A percentile compares a stretch with the other conserved stretches of the same genome.
Conservation (phyloP, 1,140 invertebrate species). For the Galleria mellonella region DNA sequence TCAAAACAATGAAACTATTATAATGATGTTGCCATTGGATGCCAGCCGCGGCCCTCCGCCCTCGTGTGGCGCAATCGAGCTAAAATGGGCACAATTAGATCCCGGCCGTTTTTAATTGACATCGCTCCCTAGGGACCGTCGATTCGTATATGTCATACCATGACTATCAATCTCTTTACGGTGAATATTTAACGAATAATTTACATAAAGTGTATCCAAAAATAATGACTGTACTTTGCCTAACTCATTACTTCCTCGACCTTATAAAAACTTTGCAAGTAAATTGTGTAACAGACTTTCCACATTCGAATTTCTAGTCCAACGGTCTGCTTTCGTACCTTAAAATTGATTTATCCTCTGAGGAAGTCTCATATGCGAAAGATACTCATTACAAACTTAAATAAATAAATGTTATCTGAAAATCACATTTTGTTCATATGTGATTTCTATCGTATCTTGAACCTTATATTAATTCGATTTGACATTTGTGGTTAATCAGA, state of each 20-base stretch:
- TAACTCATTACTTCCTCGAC: too few species aligned
- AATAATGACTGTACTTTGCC: neutral
- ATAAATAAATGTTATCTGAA: neutral
- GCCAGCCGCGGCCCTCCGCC: constrained; percentile 11
- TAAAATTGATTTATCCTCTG: neutral
- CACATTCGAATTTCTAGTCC: neutral
- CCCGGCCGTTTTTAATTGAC: constrained; percentile 55
- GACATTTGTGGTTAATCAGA: too few species aligned
- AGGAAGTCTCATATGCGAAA: neutral
- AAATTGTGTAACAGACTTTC: neutral
- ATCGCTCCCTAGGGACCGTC: constrained; percentile 24
- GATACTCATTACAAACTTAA: neutral
- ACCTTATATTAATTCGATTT: too few species aligned
- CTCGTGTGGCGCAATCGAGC: constrained; percentile 31
- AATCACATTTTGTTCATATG: too few species aligned
- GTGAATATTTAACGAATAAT: too few species aligned
- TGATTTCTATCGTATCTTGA: too few species aligned
- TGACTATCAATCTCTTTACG: constrained; percentile 23
- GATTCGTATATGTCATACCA: constrained; percentile 3
- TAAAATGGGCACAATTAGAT: constrained; percentile 50
- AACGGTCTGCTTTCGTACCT: neutral
- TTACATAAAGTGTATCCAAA: neutral
- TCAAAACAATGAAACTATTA: neutral
- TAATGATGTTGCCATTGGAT: constrained; percentile 12
- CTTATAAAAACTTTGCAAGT: too few species aligned